Evolutionary conservation across 2,113 vertebrate species (phyloP), one percentile per base, ranked within the genome.

Genomic region (Polypterus bichir): DNA sequence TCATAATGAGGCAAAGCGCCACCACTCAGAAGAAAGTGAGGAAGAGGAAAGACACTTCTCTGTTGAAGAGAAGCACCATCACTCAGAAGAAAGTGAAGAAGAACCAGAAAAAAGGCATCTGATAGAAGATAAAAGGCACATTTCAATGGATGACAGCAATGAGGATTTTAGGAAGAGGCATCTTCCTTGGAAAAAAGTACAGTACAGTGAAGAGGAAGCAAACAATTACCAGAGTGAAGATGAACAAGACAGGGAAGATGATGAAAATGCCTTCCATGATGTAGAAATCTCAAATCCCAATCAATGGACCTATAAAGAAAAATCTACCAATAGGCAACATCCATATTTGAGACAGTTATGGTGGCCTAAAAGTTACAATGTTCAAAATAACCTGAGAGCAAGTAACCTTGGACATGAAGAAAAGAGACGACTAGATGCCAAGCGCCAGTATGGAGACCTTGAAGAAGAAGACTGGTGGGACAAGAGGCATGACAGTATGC

Each of bases 261-360:
- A 70, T 6, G 75, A 79, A 49, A 71, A 55, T 53, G 70, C 27
- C 27, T 27, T 27, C 74, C 80, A 79, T 61, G 65, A 45, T 58
- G n/a, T 82, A 8, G 67, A 73, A 11, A 73, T 71, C 51, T 73
- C 70, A 54, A 58, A 51, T 11, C 71, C 60, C 4, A 66, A 67
- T 49, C 48, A 59, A 54, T 60, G 69, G 45, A 54, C 64, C 47
- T 48, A 64, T 72, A 79, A 83, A 63, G 93, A 91, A 65, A 82
- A 83, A 27, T 79, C 80, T 6, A 70, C 76, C 0, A 81, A 77
- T 63, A 73, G 85, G 58, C 82, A 80, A 72, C 68, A 76, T 59
- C 44, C 83, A 3, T 86, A 80, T 69, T 86, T 90, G 63, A 82
- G 86, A 1, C 85, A 88, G 11, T 73, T 84, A 48, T 89, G 84